Conservation (phyloP, 1,140 invertebrate species). For the Pseudoatta argentina region DNA sequence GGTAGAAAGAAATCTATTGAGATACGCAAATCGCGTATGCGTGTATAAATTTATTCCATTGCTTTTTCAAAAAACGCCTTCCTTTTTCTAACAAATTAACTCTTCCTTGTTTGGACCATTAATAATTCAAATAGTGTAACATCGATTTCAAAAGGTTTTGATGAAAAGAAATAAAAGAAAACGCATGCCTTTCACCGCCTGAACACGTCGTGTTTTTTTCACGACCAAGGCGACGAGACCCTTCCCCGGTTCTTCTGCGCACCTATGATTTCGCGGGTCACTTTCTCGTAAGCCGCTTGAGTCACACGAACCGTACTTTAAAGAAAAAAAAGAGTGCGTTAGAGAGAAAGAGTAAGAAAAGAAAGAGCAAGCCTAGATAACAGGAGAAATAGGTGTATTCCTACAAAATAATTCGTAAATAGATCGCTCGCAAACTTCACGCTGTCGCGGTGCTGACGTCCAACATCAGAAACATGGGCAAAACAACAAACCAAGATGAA, state of each 20-base stretch:
- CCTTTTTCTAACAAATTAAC: neutral
- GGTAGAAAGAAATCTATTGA: too few relatives aligned
- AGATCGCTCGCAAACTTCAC: neutral
- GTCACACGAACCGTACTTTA: neutral
- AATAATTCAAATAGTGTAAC: neutral
- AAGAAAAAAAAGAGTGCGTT: neutral
- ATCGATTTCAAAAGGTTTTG: neutral
- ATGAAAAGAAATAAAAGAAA: neutral
- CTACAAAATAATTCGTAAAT: neutral
- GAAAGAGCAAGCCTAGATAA: neutral
- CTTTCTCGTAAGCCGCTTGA: constrained; percentile 12
- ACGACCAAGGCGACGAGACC: neutral
- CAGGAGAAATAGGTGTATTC: neutral
- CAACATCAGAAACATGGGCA: constrained; percentile 66
- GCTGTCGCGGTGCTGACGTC: too few relatives aligned
- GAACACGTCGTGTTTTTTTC: neutral
- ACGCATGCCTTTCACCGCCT: neutral
- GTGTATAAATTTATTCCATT: neutral
- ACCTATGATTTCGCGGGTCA: constrained; percentile 6
- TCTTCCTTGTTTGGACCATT: neutral
- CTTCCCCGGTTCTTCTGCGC: neutral
- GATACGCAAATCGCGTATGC: neutral
- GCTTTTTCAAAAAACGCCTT: neutral
- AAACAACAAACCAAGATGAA: constrained; percentile 78
- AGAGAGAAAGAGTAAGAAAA: neutral